A percentile compares a stretch with the other conserved stretches of the same genome.
Conservation (phyloP, 2,888 invertebrate genomes). For the Scotopteryx bipunctaria region DNA sequence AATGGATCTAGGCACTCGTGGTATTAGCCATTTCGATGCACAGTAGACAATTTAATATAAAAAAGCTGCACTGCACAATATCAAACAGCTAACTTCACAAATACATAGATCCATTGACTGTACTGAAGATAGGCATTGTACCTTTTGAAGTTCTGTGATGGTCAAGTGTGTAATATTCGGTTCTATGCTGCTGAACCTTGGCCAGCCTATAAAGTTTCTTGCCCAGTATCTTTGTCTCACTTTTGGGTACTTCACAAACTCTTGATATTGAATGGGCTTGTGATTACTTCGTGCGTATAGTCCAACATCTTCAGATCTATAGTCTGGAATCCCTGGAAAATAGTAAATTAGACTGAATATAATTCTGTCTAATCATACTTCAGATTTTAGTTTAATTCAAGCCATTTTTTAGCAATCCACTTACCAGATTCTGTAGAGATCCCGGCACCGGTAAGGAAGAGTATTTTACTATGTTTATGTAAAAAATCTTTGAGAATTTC, state of each 20-base stretch:
- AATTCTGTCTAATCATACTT: background rate
- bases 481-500: constrained; percentile 85
- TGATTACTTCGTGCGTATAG: constrained; percentile 93
- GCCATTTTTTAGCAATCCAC: too few relatives aligned
- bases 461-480: constrained; percentile 76
- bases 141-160: constrained; percentile 88
- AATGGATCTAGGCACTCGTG: too few relatives aligned
- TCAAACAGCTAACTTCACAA: too few relatives aligned
- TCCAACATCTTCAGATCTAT: constrained; percentile 95
- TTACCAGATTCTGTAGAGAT: constrained; percentile 97
- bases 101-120: too few relatives aligned
- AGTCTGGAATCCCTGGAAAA: constrained; percentile 94
- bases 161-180: constrained; percentile 92
- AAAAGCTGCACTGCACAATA: too few relatives aligned
- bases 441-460: constrained; percentile 96
- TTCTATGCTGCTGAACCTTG: constrained; percentile 88
- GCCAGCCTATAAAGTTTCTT: constrained; percentile 97
- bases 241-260: constrained; percentile 88
- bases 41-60: too few relatives aligned
- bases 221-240: constrained; percentile 96
- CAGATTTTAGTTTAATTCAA: too few relatives aligned
- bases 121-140: too few relatives aligned
- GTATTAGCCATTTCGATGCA: too few relatives aligned
- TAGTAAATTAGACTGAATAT: background rate
- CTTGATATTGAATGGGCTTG: constrained; percentile 93